Evolutionary conservation across 1,140 invertebrate genomes (phyloP), one percentile per base, ranked within the genome.

Genomic region (Frieseomelitta varia): DNA sequence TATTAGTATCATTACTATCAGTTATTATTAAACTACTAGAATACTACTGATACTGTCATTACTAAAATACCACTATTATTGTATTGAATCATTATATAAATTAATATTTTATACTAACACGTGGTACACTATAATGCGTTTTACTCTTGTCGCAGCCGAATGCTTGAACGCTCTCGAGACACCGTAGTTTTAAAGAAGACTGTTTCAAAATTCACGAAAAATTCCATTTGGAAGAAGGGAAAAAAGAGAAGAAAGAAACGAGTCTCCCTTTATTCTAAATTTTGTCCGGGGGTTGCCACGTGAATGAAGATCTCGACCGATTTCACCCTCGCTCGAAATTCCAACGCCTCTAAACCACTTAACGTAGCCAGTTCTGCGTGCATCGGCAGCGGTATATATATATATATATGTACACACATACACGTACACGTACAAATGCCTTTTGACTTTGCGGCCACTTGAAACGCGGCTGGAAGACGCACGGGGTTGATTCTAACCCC

Each of bases 261-360:
- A 53, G 27, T 68, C 10, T 68, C 21, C 15, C 8, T 12, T 27
- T 12, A 24, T 1, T n/a, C 24, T 8, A 17, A 17, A 51, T 63
- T 51, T 47, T n/a, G 24, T 39, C 19, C 19, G 24, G 12, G 6
- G 14, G 17, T 39, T 8, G 75, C 27, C 21, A n/a, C 15, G 58
- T 53, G 58, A 63, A 63, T 8, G 47, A 61, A 61, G 47, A 74
- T 61, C 27, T 74, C 27, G 79, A 12, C 27, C 55, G 56, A 81
- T 63, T 74, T 74, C 69, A 73, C 69, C 69, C 55, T 73, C 47
- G 12, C 17, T 63, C 69, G 69, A 74, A 63, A 63, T 74, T 81
- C 69, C 69, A 27, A 12, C 47, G 27, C 56, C 56, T 63, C 47
- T 72, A 53, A 80, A 63, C 58, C 79, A 81, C 69, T 81, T 74